A percentile compares a stretch with the other conserved stretches of the same genome.
Conservation (phyloP, 2,797 vertebrate genomes). For the Sciurus vulgaris region DNA sequence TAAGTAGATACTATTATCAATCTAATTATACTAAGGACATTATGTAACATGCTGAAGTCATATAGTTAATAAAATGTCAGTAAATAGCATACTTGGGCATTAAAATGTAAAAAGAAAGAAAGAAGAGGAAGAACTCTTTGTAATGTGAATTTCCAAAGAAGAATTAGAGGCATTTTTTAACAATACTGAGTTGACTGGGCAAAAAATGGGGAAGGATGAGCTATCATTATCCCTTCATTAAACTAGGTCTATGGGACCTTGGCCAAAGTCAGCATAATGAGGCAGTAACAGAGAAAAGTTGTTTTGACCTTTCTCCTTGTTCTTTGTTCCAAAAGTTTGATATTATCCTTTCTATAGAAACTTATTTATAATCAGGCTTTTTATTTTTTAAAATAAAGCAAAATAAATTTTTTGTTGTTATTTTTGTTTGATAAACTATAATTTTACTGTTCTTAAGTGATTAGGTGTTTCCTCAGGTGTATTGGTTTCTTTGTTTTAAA, state of each 20-base stretch:
- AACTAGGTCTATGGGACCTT: constrained; percentile 52
- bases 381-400: background rate
- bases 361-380: background rate
- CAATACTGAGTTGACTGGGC: constrained; percentile 60
- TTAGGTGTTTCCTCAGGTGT: background rate
- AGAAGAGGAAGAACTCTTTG: background rate
- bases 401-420: background rate
- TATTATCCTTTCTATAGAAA: background rate
- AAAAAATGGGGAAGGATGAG: constrained; percentile 69
- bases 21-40: background rate
- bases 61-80: background rate
- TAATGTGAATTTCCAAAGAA: constrained; percentile 59
- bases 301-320: constrained; percentile 39
- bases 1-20: background rate
- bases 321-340: constrained; percentile 25
- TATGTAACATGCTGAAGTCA: background rate
- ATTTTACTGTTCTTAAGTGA: constrained; percentile 45
- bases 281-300: constrained; percentile 42
- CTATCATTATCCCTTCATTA: constrained; percentile 70
- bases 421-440: constrained; percentile 37
- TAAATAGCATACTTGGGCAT: background rate
- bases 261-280: constrained; percentile 76
- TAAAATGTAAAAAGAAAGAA: background rate
- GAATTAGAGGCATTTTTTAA: constrained; percentile 49
- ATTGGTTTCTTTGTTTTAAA: background rate